Evolutionary conservation across 2,888 invertebrate species (phyloP), one percentile per base, ranked within the genome.

Genomic region (Hoplodrina ambigua): DNA sequence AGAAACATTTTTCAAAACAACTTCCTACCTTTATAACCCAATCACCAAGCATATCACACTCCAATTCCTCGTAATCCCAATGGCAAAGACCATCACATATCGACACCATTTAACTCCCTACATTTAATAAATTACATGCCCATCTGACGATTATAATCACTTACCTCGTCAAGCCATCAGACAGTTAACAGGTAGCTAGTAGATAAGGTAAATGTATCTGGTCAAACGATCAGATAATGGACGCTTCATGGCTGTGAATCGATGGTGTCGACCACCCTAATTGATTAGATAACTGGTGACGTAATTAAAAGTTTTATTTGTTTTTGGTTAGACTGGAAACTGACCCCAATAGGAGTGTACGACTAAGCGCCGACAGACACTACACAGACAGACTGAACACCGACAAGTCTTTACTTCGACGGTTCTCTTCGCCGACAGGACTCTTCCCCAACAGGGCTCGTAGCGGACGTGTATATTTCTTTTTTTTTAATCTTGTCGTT

Each of bases 191-290:
- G 37, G 46, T 46, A 46, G 46, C 17, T 49, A 33, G 37, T 4
- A 25, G 61, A 61, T 68, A 80, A 50, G 20, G n/a, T 2, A 1
- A 49, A 56, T 49, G 56, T 79, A 62, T 50, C 41, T 44, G 49
- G 25, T 46, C 13, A n/a, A 64, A 46, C 52, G 46, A 80, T 74
- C 77, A 19, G 69, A 65, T 80, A 80, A 58, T 61, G 10, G 15
- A 30, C 11, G 33, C 61, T 55, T 37, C 25, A 61, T 63, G 11
- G 20, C 33, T 10, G 56, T 33, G 68, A 68, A 53, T 58, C 57
- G 56, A 64, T 64, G 59, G 25, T 73, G 53, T 52, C 63, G 58
- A 19, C 6, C 17, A 11, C 5, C 6, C 5, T 56, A 41, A 67
- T 79, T 63, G 41, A 53, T 62, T 46, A 37, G 13, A 58, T 61